Conservation (phyloP, 2,797 vertebrate genomes). For the Rhinatrema bivittatum region DNA sequence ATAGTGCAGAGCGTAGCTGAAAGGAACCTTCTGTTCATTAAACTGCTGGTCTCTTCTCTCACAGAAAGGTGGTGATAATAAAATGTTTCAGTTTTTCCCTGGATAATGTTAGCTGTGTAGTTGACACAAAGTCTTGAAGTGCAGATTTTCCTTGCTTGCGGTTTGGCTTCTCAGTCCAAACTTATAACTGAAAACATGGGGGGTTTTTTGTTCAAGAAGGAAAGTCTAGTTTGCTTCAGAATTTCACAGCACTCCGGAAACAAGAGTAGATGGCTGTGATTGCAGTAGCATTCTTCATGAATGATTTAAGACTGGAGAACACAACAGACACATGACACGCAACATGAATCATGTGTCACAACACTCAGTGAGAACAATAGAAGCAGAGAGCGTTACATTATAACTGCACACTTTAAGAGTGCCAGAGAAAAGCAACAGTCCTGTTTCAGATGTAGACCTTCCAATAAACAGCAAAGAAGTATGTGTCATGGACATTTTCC, state of each 20-base stretch:
- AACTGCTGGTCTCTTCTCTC: constrained; percentile 8
- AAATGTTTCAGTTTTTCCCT: constrained; percentile 27
- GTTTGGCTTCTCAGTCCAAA: constrained; percentile 42
- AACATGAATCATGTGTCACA: constrained; percentile 20
- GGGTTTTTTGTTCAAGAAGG: constrained; percentile 37
- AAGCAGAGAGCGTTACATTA: too few species aligned
- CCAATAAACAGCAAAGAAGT: too few species aligned
- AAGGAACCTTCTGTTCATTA: constrained; percentile 41
- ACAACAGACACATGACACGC: constrained; percentile 13
- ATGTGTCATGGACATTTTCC: too few species aligned
- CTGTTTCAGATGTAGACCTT: too few species aligned
- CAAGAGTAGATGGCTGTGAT: constrained; percentile 22
- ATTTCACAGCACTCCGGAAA: constrained; percentile 24
- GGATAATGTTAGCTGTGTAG: constrained; percentile 11
- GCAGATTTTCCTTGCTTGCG: constrained; percentile 42
- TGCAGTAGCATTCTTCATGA: constrained; percentile 21
- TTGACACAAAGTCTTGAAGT: constrained; percentile 4
- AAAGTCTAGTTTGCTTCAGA: constrained; percentile 18
- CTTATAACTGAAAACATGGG: constrained; percentile 35
- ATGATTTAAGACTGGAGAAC: constrained; percentile 31
- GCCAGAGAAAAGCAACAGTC: too few species aligned
- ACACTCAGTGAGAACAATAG: too few species aligned
- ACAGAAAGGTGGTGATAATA: constrained; percentile 14
- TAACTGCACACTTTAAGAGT: too few species aligned
- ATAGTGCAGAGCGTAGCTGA: constrained; percentile 27